Evolutionary conservation across 2,888 invertebrate species (phyloP).

Genomic region (Callyntrura guangdongensis): DNA sequence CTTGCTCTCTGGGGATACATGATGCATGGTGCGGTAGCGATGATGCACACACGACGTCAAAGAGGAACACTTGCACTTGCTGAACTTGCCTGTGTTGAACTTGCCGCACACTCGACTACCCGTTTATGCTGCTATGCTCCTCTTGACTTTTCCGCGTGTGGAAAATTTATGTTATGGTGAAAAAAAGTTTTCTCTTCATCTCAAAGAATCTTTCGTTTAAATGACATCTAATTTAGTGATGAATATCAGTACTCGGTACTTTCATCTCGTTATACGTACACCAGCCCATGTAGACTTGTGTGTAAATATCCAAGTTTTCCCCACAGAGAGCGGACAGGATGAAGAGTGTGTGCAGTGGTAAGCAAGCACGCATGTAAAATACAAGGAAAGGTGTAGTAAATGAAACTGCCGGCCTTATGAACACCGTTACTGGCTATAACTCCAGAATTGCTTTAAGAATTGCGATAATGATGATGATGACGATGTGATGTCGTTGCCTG

Average conservation of each 20-base stretch:
- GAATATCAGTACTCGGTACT: conserved; percentile 46
- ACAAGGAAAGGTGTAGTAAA: background rate
- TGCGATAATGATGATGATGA: conserved; percentile 76
- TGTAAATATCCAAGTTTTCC: conserved; percentile 7
- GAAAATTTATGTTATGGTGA: conserved; percentile 41
- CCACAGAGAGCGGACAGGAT: background rate
- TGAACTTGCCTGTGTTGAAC: background rate
- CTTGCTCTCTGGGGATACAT: background rate
- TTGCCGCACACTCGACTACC: background rate
- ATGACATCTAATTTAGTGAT: conserved; percentile 73
- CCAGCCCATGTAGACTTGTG: background rate
- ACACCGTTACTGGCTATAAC: background rate
- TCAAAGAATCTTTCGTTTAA: conserved; percentile 45
- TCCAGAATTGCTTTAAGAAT: conserved; percentile 64
- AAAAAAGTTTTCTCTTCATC: conserved; percentile 26
- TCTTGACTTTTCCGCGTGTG: conserved; percentile 24
- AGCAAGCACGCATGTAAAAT: background rate
- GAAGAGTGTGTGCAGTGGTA: background rate
- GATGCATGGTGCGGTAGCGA: background rate
- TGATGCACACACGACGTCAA: background rate
- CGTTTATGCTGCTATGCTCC: background rate
- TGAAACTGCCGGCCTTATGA: background rate
- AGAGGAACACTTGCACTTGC: background rate
- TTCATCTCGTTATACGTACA: conserved; percentile 31
- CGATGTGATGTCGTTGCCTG: conserved; percentile 76